A percentile compares a stretch with the other conserved stretches of the same genome.
Evolutionary conservation across 2,888 invertebrate species (phyloP).

Genomic region (Drosophila seclusa): DNA sequence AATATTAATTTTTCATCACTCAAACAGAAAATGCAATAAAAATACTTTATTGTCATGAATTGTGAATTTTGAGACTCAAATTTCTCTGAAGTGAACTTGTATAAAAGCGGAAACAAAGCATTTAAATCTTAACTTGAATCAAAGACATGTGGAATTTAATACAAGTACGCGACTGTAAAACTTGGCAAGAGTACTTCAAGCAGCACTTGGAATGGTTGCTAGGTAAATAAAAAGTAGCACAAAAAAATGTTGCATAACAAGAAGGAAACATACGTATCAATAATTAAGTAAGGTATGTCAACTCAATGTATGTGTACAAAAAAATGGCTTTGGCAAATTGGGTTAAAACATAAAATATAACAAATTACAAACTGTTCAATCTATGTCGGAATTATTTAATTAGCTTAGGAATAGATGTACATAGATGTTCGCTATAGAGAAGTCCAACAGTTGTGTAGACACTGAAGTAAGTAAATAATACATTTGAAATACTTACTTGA

Average conservation of each 20-base stretch:
- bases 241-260: not conserved
- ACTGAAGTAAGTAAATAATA: not conserved
- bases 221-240: not conserved
- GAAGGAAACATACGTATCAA: not conserved
- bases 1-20: too few relatives aligned
- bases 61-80: not conserved
- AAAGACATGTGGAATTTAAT: conserved; percentile 7
- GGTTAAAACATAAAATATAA: not conserved
- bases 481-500: conserved; percentile 93
- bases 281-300: not conserved
- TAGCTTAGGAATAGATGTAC: not conserved
- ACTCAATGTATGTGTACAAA: not conserved
- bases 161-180: not conserved
- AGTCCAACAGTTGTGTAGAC: not conserved
- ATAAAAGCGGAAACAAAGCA: not conserved
- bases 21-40: conserved; percentile 2
- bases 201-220: not conserved
- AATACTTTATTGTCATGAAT: not conserved
- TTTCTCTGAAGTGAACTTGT: not conserved
- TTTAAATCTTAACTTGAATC: not conserved
- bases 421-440: not conserved
- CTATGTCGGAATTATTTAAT: not conserved
- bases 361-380: not conserved
- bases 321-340: not conserved
- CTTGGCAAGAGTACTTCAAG: not conserved